phyloP scores from a whole-genome alignment of 2,113 vertebrate genomes.

The Ornithorhynchus anatinus region DNA sequence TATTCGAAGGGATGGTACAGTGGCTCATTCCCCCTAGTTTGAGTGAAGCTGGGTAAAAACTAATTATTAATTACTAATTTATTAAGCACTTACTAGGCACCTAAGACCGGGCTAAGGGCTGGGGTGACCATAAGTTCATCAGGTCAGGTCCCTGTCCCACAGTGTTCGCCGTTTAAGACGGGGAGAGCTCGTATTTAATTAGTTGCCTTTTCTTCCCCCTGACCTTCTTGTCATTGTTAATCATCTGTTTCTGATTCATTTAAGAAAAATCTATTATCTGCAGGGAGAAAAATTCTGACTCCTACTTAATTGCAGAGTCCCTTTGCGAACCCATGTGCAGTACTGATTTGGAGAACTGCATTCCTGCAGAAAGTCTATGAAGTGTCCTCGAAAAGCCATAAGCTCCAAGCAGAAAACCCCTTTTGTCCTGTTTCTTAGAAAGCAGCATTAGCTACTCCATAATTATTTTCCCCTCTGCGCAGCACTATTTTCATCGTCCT shows the following conservation, averaged over 20 bases:
- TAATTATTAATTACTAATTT: no score
- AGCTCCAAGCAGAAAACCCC: neutral
- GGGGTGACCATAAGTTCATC: no score
- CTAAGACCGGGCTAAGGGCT: no score
- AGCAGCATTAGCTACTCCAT: neutral
- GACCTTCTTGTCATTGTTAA: no score
- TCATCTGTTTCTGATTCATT: neutral
- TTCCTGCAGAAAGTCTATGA: neutral
- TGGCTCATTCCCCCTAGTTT: no score
- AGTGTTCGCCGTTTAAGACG: no score
- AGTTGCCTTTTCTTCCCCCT: no score
- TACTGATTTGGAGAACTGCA: neutral
- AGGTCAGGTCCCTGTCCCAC: no score
- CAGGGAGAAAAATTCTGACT: neutral
- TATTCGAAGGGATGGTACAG: no score
- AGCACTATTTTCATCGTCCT: constrained; percentile 46
- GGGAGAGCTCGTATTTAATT: no score
- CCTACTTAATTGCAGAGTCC: neutral
- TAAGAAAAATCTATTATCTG: neutral
- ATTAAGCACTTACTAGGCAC: no score
- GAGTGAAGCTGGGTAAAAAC: no score
- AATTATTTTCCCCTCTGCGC: constrained; percentile 27
- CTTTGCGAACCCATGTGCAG: neutral
- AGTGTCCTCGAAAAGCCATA: neutral
- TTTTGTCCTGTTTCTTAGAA: neutral